Base-by-base conservation (phyloP, 1,140 invertebrate genomes). In the Paraescarpia echinospica region DNA sequence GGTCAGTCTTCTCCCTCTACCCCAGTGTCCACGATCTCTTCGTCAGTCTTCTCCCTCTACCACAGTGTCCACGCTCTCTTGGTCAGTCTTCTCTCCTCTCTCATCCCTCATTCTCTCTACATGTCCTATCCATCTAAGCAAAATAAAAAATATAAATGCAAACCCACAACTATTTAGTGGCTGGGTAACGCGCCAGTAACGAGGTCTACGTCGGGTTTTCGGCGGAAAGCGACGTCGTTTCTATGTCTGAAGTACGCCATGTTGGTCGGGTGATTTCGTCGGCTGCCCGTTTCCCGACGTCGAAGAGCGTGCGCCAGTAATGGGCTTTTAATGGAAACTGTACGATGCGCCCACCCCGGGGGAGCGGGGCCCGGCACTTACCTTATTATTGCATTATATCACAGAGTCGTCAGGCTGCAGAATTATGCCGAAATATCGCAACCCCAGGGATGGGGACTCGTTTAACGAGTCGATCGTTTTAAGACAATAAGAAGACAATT, bases 401-500 rank as follows among this genome's bases (percentile, higher is more conserved):
- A 77, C 59, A 77, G 59, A 77, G 59, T 77, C 59, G 59, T 77
- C 59, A 77, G 59, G 59, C 59, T 77, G 59, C 27, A 27, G 59
- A 77, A 77, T 77, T 77, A 77, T 77, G 59, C 59, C 59, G 59
- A 77, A 77, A 77, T 77, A 77, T 77, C 12, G 59, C 59, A 18
- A 77, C 59, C 59, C 59, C 2, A 18, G 59, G 59, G 59, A 77
- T 2, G 22, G 27, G 59, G 59, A 77, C 59, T 77, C 59, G 59
- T 77, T 77, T 77, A 77, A 77, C 59, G 59, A 27, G 59, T 77
- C 59, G 59, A 77, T 77, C 59, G 59, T 18, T 77, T 77, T 77
- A 77, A 77, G 59, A 77, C 59, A 77, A 77, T 77, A 77, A 77
- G 59, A 77, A 77, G 59, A 77, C 59, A 77, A 77, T 77, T 77